A percentile compares a stretch with the other conserved stretches of the same genome.
Evolutionary conservation across 2,797 vertebrate genomes (phyloP).

Genomic region (Semotilus atromaculatus): DNA sequence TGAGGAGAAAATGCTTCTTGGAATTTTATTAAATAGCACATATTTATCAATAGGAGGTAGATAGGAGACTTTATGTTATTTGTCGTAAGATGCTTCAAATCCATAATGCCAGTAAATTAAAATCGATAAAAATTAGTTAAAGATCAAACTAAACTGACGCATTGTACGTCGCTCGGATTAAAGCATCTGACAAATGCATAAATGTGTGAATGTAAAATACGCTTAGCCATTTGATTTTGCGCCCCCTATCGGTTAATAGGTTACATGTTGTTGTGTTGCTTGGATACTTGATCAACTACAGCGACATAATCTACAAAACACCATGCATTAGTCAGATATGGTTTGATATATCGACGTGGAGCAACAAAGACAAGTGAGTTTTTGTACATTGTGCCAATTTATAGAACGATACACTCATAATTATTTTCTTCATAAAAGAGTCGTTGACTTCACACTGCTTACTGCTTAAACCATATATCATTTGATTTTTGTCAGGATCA

Average conservation of each 20-base stretch:
- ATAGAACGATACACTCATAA: not conserved
- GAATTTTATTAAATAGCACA: not conserved
- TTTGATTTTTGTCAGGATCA: not conserved
- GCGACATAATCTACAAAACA: conserved; percentile 50
- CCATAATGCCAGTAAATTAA: too few relatives aligned
- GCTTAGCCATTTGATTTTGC: not conserved
- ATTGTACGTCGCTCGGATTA: not conserved
- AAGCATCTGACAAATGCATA: not conserved
- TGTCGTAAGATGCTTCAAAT: not conserved
- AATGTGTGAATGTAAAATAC: not conserved
- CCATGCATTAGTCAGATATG: not conserved
- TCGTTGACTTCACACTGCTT: not conserved
- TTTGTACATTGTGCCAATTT: not conserved
- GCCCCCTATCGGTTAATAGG: conserved; percentile 43
- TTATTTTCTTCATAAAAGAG: not conserved
- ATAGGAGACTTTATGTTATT: not conserved
- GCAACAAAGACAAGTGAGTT: not conserved
- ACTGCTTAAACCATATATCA: not conserved
- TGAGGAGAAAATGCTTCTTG: not conserved
- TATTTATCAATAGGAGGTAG: not conserved
- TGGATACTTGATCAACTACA: conserved; percentile 58
- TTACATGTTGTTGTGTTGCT: conserved; percentile 59
- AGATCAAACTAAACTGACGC: not conserved
- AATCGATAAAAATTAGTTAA: not conserved
- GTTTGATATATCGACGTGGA: not conserved